Percentiles rank a stretch among this genome's conserved stretches.
Evolutionary conservation across 2,888 invertebrate species (phyloP).

Genomic region (Synergus umbraculus): DNA sequence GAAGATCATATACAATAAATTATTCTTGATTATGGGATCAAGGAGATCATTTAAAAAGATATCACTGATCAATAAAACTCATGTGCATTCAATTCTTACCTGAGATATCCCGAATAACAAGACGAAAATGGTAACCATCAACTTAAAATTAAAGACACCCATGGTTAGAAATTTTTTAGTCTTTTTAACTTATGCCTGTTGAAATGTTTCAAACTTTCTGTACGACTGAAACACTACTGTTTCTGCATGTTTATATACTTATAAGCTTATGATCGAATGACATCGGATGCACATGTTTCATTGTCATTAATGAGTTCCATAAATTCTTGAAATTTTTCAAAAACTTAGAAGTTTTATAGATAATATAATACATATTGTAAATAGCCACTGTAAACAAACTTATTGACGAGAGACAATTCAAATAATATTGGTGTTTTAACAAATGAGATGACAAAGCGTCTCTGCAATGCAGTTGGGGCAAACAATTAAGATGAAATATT

Average conservation of each 20-base stretch:
- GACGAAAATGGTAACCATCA: neutral
- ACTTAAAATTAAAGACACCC: neutral
- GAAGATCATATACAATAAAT: neutral
- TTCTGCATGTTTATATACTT: constrained; percentile 12
- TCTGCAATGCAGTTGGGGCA: constrained; percentile 7
- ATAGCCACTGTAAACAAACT: too few species aligned
- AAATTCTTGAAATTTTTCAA: neutral
- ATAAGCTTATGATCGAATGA: neutral
- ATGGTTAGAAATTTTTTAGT: neutral
- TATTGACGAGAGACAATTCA: neutral
- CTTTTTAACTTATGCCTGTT: too few species aligned
- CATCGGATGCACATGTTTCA: constrained; percentile 1
- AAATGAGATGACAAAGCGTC: neutral
- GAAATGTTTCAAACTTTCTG: neutral
- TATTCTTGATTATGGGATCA: too few species aligned
- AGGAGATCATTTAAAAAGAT: too few species aligned
- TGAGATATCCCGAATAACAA: neutral
- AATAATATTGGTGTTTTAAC: neutral
- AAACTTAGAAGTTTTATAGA: neutral
- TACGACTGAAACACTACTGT: neutral
- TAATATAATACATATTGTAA: too few species aligned
- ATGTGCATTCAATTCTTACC: neutral
- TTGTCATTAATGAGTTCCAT: neutral
- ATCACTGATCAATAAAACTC: neutral
- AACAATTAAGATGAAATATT: neutral